Evolutionary conservation across 2,113 vertebrate species (phyloP).

Genomic region (Ibidorhyncha struthersii): DNA sequence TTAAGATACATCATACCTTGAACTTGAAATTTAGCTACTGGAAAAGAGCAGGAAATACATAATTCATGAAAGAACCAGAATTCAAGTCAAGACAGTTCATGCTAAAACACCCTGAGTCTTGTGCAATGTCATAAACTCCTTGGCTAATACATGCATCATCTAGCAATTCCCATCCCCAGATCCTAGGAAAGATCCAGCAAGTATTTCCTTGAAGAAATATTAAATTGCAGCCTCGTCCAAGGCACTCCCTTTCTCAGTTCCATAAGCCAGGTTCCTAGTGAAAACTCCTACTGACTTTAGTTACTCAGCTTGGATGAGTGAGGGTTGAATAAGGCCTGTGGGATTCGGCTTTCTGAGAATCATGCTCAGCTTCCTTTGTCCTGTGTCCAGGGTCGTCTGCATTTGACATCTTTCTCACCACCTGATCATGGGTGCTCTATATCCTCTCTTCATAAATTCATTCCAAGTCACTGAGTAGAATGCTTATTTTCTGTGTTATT

Average conservation of each 20-base stretch:
- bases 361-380: not conserved
- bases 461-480: not conserved
- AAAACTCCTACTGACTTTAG: not conserved
- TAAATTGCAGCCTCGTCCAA: not conserved
- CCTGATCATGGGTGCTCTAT: not conserved
- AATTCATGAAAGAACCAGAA: not conserved
- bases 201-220: not conserved
- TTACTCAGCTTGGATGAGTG: not conserved
- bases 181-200: not conserved
- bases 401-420: not conserved
- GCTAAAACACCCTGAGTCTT: not conserved
- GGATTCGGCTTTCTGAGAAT: constrained; percentile 16
- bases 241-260: not conserved
- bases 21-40: not conserved
- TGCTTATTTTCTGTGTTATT: not conserved
- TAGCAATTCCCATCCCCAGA: not conserved
- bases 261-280: not conserved
- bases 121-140: not conserved
- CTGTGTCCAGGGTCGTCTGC: not conserved
- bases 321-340: not conserved
- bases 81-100: not conserved
- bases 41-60: not conserved
- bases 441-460: not conserved
- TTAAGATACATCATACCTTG: not conserved
- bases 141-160: not conserved